Evolutionary conservation across 2,888 invertebrate genomes (phyloP).

Genomic region (Drosophila conformis): DNA sequence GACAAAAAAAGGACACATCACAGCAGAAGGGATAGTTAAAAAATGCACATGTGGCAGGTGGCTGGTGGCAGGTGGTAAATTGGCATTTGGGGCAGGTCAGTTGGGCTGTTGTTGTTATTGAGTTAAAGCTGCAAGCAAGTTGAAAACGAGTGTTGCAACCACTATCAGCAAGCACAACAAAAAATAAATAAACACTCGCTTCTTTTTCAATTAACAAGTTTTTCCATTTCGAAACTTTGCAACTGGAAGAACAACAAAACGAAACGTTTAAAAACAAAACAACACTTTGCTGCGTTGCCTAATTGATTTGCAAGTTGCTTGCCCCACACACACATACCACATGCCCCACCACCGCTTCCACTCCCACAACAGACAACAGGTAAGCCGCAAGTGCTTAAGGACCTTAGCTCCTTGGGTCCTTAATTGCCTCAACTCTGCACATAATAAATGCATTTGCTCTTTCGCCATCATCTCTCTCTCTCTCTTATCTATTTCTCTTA

Average conservation of each 20-base stretch:
- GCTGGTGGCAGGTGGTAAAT: not conserved
- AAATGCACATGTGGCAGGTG: not conserved
- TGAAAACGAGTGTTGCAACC: constrained; percentile 48
- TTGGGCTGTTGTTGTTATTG: constrained; percentile 25
- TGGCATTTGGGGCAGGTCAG: constrained; percentile 20
- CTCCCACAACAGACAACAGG: constrained; percentile 16
- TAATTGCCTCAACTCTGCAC: constrained; percentile 30
- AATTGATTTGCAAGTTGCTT: constrained; percentile 70
- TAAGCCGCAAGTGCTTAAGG: constrained; percentile 41
- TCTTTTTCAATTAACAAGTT: constrained; percentile 75
- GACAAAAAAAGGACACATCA: not conserved
- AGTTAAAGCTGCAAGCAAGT: constrained; percentile 50
- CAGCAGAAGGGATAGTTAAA: not conserved
- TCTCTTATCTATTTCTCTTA: not conserved
- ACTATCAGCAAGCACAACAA: constrained; percentile 17
- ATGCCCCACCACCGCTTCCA: not conserved
- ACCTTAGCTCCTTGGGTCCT: constrained; percentile 39
- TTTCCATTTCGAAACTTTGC: constrained; percentile 41
- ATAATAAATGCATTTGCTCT: constrained; percentile 57
- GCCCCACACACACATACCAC: constrained; percentile 1
- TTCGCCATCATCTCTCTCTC: constrained; percentile 1
- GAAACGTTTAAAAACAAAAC: constrained; percentile 52
- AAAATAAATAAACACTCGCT: constrained; percentile 47
- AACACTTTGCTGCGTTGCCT: constrained; percentile 44
- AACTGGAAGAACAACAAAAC: constrained; percentile 17